Conservation (phyloP, 2,888 invertebrate species). For the Parnassius mnemosyne region DNA sequence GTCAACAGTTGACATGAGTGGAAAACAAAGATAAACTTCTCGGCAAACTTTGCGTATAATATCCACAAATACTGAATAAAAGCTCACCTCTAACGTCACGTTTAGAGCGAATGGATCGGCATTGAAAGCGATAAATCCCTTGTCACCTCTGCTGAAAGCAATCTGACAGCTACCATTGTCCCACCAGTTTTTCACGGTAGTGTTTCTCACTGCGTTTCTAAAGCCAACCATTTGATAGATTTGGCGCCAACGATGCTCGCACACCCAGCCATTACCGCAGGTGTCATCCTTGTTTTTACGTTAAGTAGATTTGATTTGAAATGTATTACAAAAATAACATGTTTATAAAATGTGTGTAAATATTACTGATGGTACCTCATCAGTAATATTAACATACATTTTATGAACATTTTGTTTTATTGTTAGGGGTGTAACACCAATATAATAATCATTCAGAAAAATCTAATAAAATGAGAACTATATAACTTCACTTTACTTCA, state of each 20-base stretch:
- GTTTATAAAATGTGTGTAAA: too few relatives aligned
- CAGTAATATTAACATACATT: too few relatives aligned
- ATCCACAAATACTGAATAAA: constrained; percentile 7
- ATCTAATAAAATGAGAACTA: too few relatives aligned
- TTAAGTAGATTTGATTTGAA: background rate
- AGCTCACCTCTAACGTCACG: constrained; percentile 73
- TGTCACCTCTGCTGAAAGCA: constrained; percentile 87
- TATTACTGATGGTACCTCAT: too few relatives aligned
- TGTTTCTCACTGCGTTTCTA: constrained; percentile 82
- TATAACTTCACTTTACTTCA: too few relatives aligned
- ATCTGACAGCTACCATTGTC: constrained; percentile 89
- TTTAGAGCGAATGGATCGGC: constrained; percentile 80
- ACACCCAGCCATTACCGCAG: constrained; percentile 87
- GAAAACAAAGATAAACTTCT: constrained; percentile 13
- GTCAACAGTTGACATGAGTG: background rate
- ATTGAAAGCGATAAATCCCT: constrained; percentile 88
- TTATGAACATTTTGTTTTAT: too few relatives aligned
- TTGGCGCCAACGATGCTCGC: constrained; percentile 91
- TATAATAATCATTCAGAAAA: too few relatives aligned
- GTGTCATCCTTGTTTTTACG: constrained; percentile 70
- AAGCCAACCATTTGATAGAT: constrained; percentile 90
- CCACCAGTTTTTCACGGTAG: constrained; percentile 84
- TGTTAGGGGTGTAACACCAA: too few relatives aligned
- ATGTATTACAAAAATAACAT: too few relatives aligned
- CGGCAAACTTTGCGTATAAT: background rate